Conservation (phyloP, 2,888 invertebrate species). For the Scaptomyza polygonia region DNA sequence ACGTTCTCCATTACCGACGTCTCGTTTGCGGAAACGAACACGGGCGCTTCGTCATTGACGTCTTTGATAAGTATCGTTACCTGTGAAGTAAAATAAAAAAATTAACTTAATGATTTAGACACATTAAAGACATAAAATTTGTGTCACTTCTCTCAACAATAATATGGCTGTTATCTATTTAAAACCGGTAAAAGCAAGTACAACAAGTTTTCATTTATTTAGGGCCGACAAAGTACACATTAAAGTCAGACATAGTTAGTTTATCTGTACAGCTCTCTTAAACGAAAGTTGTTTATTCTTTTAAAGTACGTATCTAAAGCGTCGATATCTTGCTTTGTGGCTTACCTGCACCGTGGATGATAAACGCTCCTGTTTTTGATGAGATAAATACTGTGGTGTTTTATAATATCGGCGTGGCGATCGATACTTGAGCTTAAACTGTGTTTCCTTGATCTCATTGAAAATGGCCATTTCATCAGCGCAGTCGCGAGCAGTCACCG, state of each 20-base stretch:
- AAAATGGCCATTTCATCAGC: conserved; percentile 87
- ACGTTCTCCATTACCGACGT: conserved; percentile 94
- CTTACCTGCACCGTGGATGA: conserved; percentile 93
- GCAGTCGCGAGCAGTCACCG: conserved; percentile 93
- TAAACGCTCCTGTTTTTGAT: conserved; percentile 87
- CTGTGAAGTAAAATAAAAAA: conserved; percentile 85
- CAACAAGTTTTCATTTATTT: conserved; percentile 29
- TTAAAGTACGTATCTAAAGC: not conserved
- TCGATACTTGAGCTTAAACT: conserved; percentile 64
- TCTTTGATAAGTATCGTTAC: conserved; percentile 94
- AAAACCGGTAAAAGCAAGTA: not conserved
- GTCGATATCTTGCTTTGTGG: not conserved
- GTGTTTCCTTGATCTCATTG: conserved; percentile 59
- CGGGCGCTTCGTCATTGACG: conserved; percentile 96
- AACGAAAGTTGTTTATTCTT: conserved; percentile 2
- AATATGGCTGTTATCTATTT: conserved; percentile 18
- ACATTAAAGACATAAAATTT: conserved; percentile 3
- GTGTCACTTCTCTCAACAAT: conserved; percentile 7
- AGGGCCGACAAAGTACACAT: conserved; percentile 27
- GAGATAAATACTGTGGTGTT: conserved; percentile 83
- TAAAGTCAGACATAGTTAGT: conserved; percentile 13
- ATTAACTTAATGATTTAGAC: not conserved
- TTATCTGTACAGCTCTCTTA: conserved; percentile 6
- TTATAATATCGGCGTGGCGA: conserved; percentile 66
- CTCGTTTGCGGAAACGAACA: conserved; percentile 91